Evolutionary conservation across 2,888 invertebrate genomes (phyloP), one percentile per base, ranked within the genome.

Genomic region (Megastigmus dorsalis): DNA sequence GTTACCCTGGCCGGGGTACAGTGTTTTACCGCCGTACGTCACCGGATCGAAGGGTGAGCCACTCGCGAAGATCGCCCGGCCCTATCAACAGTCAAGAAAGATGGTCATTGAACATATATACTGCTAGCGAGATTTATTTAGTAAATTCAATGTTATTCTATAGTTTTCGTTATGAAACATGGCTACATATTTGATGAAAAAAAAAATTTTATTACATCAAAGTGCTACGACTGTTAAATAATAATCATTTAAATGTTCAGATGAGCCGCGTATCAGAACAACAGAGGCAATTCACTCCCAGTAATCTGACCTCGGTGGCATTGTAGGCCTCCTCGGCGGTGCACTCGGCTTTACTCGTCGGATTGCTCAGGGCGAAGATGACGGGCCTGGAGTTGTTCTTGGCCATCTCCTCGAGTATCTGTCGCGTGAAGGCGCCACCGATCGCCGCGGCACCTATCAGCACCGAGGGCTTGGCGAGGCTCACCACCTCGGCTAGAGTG

Each of bases 291-390:
- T n/a, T n/a, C n/a, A n/a, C n/a, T n/a, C n/a, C n/a, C n/a, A n/a
- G n/a, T n/a, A 10, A 85, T 90, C 88, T n/a, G 84, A 96, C 97
- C 77, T 96, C 92, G 0, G 98, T 97, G 84, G 93, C 89, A 45
- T 88, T 91, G 89, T 98, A 99, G 3, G 98, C 99, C 82, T 97
- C 92, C 88, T 97, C 96, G n/a, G 99, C 99, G n/a, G 99, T 99
- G 87, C 99, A 99, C 89, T 99, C 99, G 0, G 99, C 97, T 90
- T 98, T 98, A 88, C 93, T 93, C 67, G 99, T 99, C 67, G 99
- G 99, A 90, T 99, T 99, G 86, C 98, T 98, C 55, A 99, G 92
- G 10, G 99, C 99, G 89, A 99, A 99, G 82, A 99, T 96, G 77
- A 99, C 93, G 1, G 99, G 99, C 66, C 91, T 90, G 23, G 93